Evolutionary conservation across 2,113 vertebrate species (phyloP), one percentile per base, ranked within the genome.

Genomic region (Cheilinus undulatus): DNA sequence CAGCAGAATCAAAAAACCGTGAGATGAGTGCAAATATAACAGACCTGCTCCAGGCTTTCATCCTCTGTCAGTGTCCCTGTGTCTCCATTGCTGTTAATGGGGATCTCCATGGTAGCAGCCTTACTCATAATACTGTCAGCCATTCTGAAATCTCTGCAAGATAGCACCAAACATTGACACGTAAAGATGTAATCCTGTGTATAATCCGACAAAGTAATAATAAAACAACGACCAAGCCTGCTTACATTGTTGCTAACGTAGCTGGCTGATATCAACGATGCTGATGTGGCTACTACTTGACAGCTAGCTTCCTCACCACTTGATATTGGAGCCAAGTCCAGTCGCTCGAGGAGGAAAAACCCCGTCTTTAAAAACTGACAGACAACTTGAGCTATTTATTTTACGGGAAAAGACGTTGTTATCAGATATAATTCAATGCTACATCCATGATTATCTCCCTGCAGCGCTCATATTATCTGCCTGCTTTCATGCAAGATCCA

Each of bases 71-170:
- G 90, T 50, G 93, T 94, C 69, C 96, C 93, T 0, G 95, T 90
- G 74, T 97, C 97, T 30, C 97, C 97, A 0, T 98, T 98, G 91
- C 96, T 97, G 57, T 96, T 96, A 88, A 99, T 98, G 71, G 97
- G 96, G 82, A 99, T 99, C 91, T 99, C 97, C 97, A 98, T 99
- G 43, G 97, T 99, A 59, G 97, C 97, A 4, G 97, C 97, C 74
- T 99, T 98, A 88, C 97, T 94, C 94, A 99, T 93, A 71, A 97
- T 94, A 85, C 95, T 95, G 74, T 97, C 97, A n/a, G 96, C 94
- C 97, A 99, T 99, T 19, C 69, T 93, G 86, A 43, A 73, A 62
- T 77, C 20, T 88, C 88, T 91, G 73, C 42, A 82, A 78, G 58
- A 61, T 24, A 73, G 20, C 59, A 69, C 10, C 23, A 58, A 1